Evolutionary conservation across 2,888 invertebrate species (phyloP).

Genomic region (Encarsia formosa): DNA sequence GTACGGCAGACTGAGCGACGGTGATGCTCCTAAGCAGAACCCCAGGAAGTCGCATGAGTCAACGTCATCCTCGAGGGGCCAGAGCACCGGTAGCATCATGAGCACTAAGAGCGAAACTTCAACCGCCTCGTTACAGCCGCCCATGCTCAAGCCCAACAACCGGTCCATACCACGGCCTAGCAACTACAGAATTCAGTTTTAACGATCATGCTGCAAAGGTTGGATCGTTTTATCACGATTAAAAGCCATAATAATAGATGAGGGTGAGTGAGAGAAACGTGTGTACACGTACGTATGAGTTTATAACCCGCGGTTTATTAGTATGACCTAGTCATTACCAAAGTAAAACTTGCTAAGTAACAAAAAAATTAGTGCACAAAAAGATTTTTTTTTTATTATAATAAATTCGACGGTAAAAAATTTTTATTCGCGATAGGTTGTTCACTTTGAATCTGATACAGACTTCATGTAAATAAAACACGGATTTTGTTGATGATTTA

Average conservation of each 20-base stretch:
- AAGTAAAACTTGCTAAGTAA: conserved; percentile 41
- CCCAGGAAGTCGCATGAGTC: conserved; percentile 18
- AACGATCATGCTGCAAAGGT: too few species aligned
- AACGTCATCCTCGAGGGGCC: conserved; percentile 36
- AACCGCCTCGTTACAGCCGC: conserved; percentile 57
- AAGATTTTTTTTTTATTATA: too few species aligned
- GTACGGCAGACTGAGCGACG: conserved; percentile 58
- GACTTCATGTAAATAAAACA: too few species aligned
- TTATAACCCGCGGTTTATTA: conserved; percentile 42
- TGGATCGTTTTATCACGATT: too few species aligned
- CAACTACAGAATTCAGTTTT: conserved; percentile 74
- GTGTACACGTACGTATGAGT: too few species aligned
- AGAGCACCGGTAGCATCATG: conserved; percentile 47
- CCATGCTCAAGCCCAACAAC: conserved; percentile 20
- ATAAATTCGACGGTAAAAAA: too few species aligned
- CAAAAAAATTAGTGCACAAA: too few species aligned
- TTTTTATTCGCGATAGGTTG: too few species aligned
- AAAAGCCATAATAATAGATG: conserved; percentile 16
- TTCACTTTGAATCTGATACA: too few species aligned
- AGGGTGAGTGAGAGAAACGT: too few species aligned
- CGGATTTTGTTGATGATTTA: too few species aligned
- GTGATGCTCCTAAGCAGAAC: conserved; percentile 29
- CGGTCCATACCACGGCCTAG: conserved; percentile 61
- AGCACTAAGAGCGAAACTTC: conserved; percentile 55
- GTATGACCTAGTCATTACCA: conserved; percentile 51